phyloP scores from a whole-genome alignment of 2,797 vertebrate genomes.

The Oryzias sinensis region DNA sequence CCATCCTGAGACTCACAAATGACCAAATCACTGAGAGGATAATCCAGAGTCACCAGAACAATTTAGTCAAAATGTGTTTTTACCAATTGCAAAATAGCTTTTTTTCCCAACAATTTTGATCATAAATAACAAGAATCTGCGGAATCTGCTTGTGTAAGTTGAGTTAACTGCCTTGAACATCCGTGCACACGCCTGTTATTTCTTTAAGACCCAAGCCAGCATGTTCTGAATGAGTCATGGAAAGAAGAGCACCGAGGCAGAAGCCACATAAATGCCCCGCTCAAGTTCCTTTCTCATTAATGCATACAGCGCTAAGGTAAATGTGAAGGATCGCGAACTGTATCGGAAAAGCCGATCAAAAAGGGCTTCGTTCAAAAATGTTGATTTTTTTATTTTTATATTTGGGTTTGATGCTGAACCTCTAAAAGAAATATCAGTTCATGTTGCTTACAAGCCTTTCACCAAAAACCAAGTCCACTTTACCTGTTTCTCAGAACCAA shows the following conservation, averaged over 20 bases:
- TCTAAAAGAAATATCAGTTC: conserved; percentile 34
- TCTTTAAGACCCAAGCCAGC: conserved; percentile 22
- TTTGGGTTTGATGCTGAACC: conserved; percentile 40
- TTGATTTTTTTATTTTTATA: conserved; percentile 32
- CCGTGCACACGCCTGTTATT: conserved; percentile 22
- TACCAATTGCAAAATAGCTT: not conserved
- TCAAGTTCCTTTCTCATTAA: conserved; percentile 33
- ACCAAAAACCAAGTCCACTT: too few relatives aligned
- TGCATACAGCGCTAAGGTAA: conserved; percentile 16
- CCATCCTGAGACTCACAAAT: too few relatives aligned
- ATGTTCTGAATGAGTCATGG: conserved; percentile 54
- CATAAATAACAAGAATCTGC: not conserved
- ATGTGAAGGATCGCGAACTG: not conserved
- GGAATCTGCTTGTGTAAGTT: conserved; percentile 3
- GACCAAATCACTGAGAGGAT: not conserved
- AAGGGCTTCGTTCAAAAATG: not conserved
- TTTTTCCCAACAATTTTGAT: not conserved
- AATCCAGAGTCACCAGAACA: not conserved
- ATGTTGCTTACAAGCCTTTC: conserved; percentile 13
- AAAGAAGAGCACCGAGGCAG: conserved; percentile 53
- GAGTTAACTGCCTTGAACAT: not conserved
- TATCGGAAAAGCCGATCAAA: too few relatives aligned
- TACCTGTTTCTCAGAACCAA: too few relatives aligned
- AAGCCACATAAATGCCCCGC: conserved; percentile 51
- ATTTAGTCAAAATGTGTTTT: not conserved